These are phyloP conservation scores for Drosophila micromelanica DNA, from an alignment of 1,140 invertebrate genomes.

Conservation along the genomic window DNA sequence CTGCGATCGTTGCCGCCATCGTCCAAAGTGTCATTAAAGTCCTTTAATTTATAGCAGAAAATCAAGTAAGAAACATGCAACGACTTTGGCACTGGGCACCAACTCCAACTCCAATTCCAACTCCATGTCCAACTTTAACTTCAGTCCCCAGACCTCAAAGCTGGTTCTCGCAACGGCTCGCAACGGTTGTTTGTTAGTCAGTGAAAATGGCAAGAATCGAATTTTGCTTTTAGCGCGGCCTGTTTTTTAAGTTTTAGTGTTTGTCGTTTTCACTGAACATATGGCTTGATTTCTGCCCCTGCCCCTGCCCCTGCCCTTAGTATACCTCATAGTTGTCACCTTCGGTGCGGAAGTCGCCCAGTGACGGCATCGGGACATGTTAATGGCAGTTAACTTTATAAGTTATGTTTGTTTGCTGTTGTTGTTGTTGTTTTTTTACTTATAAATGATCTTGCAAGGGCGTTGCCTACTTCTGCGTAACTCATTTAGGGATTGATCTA, in stretches of 20 bases:
- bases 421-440: neutral
- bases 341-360: constrained; percentile 69
- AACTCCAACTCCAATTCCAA: constrained; percentile 32
- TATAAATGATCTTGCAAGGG: constrained; percentile 39
- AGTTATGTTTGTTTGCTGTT: constrained; percentile 54
- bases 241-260: constrained; percentile 75
- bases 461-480: constrained; percentile 17
- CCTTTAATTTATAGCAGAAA: constrained; percentile 83
- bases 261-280: constrained; percentile 74
- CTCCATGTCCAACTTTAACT: constrained; percentile 43
- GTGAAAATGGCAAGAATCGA: constrained; percentile 79
- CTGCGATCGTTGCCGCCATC: constrained; percentile 68
- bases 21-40: constrained; percentile 82
- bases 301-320: neutral
- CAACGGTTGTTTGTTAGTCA: constrained; percentile 78
- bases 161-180: constrained; percentile 39
- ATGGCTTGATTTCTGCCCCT: constrained; percentile 61
- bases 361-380: constrained; percentile 65
- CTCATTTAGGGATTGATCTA: constrained; percentile 29
- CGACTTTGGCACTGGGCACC: constrained; percentile 53
- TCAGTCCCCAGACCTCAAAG: constrained; percentile 24
- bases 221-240: constrained; percentile 81
- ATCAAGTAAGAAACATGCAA: constrained; percentile 82
- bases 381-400: constrained; percentile 76
- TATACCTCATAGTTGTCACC: constrained; percentile 61